Evolutionary conservation across 2,888 invertebrate genomes (phyloP), one percentile per base, ranked within the genome.

Genomic region (Exocentrus adspersus): DNA sequence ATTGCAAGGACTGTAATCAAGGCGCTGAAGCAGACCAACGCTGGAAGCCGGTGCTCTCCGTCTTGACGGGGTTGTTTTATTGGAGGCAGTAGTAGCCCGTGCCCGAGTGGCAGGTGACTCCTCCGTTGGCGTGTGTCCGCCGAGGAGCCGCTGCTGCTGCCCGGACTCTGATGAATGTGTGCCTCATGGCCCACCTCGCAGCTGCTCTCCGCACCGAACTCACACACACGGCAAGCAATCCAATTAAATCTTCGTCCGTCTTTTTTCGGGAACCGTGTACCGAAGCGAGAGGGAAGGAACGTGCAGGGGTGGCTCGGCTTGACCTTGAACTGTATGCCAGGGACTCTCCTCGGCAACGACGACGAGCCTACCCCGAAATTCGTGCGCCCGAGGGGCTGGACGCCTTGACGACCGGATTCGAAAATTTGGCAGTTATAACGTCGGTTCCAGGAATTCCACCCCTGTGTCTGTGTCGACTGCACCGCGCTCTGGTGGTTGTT

Each of bases 101-200:
- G 76, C 77, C 71, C 72, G 71, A 72, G 73, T 72, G 76, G 77
- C 76, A 83, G 81, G 81, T 84, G 84, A 84, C 81, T 82, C n/a
- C n/a, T n/a, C n/a, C n/a, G 84, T 81, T 82, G 84, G 83, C 84
- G 84, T 84, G 80, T 84, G 84, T 85, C 86, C 84, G 81, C 81
- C 75, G 75, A 75, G 68, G 64, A 66, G 72, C 72, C 65, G 71
- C 72, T 60, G 69, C 68, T 64, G 71, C 71, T 72, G 78, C 77
- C 76, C 71, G 78, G 76, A 75, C 77, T 73, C 79, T 77, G 76
- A 74, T 76, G 77, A 76, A 77, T 75, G 75, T 76, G 77, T 76
- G 77, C 76, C 77, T 75, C 68, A 70, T 74, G 75, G 75, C 77
- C 74, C 77, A 72, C 74, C 73, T 78, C 69, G 75, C 75, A 76